These are phyloP conservation scores for Lycodopsis pacificus DNA, from an alignment of 2,797 vertebrate species.

Conservation along the genomic window DNA sequence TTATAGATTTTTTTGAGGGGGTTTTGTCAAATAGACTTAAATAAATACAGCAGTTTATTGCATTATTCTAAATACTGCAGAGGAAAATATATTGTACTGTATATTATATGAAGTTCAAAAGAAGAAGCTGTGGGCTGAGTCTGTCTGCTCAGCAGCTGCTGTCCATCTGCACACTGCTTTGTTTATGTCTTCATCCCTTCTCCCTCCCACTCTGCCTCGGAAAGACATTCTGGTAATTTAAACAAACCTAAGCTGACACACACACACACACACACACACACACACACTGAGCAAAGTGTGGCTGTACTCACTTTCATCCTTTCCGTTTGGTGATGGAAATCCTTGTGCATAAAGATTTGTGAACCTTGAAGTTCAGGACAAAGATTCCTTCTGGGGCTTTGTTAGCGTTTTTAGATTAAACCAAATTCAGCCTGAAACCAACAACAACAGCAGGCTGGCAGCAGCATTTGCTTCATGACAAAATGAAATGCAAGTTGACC, in stretches of 20 bases:
- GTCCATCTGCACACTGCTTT: conserved; percentile 50
- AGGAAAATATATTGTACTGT: conserved; percentile 9
- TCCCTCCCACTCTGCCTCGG: conserved; percentile 38
- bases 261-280: not conserved
- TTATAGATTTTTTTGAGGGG: not conserved
- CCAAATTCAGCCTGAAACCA: not conserved
- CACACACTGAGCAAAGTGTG: not conserved
- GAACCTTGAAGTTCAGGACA: conserved; percentile 30
- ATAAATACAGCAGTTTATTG: not conserved
- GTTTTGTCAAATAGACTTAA: not conserved
- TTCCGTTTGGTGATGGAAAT: conserved; percentile 50
- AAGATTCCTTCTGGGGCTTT: not conserved
- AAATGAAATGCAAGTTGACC: not conserved
- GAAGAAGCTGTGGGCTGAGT: not conserved
- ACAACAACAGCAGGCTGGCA: not conserved
- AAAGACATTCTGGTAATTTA: conserved; percentile 47
- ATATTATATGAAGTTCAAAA: not conserved
- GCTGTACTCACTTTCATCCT: conserved; percentile 23
- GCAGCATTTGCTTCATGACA: not conserved
- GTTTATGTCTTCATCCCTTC: conserved; percentile 59
- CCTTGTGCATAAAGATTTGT: conserved; percentile 16
- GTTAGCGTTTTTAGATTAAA: not conserved
- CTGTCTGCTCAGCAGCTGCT: conserved; percentile 49
- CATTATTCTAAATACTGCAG: conserved; percentile 9
- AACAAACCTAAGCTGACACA: conserved; percentile 56